Evolutionary conservation across 64 coral and sea anemone species (phyloP).

Genomic region (Trachythela sp.): DNA sequence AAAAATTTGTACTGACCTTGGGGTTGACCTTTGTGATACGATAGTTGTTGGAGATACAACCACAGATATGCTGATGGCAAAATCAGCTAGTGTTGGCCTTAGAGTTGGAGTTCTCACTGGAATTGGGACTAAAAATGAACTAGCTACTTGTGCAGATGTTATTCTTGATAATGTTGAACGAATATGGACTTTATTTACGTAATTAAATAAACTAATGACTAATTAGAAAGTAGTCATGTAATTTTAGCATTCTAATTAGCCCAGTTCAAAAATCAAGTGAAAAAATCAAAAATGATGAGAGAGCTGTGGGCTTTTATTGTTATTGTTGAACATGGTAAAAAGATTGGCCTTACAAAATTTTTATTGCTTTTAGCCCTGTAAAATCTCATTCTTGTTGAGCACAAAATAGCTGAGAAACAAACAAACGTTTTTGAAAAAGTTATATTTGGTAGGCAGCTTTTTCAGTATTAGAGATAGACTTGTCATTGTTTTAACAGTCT

Average conservation of each 20-base stretch:
- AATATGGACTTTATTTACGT: not conserved
- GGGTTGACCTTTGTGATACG: constrained; percentile 60
- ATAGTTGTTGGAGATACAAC: constrained; percentile 83
- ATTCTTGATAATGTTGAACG: constrained; percentile 63
- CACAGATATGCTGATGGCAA: constrained; percentile 80
- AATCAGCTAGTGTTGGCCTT: constrained; percentile 70
- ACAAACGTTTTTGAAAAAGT: too few relatives aligned
- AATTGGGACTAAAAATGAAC: constrained; percentile 51
- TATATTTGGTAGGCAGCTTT: too few relatives aligned
- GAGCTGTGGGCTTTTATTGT: too few relatives aligned
- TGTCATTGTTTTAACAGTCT: too few relatives aligned
- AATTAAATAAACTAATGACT: not conserved
- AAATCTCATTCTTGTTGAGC: too few relatives aligned
- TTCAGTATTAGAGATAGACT: too few relatives aligned
- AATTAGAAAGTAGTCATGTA: not conserved
- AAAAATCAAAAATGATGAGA: too few relatives aligned
- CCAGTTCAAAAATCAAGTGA: too few relatives aligned
- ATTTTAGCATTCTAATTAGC: not conserved
- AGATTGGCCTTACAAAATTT: too few relatives aligned
- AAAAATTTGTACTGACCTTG: constrained; percentile 71
- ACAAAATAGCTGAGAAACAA: too few relatives aligned
- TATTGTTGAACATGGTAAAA: too few relatives aligned
- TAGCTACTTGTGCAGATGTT: constrained; percentile 72
- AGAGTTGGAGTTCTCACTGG: constrained; percentile 83
- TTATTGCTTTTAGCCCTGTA: too few relatives aligned